phyloP scores from a whole-genome alignment of 1,140 invertebrate species.

The Trichomalopsis sarcophagae region DNA sequence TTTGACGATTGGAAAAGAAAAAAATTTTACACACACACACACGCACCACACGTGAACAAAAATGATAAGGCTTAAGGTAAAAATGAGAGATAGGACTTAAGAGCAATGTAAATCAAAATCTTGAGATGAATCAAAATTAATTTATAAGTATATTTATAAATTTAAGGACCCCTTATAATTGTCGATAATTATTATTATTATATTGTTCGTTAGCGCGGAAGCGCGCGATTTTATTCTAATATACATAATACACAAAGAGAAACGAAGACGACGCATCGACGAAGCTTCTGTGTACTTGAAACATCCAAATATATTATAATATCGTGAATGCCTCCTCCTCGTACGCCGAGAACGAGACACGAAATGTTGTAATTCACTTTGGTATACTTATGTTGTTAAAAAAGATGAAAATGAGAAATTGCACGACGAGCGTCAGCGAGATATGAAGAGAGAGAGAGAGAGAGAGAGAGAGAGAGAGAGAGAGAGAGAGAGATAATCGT shows the following conservation, averaged over 20 bases:
- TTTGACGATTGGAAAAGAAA: constrained; percentile 13
- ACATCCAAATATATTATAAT: not conserved
- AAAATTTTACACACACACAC: constrained; percentile 14
- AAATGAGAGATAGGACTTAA: constrained; percentile 56
- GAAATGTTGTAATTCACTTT: constrained; percentile 48
- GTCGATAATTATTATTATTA: constrained; percentile 60
- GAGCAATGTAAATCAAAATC: constrained; percentile 68
- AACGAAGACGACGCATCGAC: not conserved
- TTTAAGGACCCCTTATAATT: constrained; percentile 65
- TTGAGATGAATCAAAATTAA: constrained; percentile 73
- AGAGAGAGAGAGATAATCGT: not conserved
- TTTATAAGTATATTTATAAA: constrained; percentile 64
- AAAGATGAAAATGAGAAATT: constrained; percentile 37
- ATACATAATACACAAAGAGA: not conserved
- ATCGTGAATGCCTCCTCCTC: not conserved
- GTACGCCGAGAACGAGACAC: constrained; percentile 23
- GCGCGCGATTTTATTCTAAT: constrained; percentile 39
- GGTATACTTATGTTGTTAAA: constrained; percentile 47
- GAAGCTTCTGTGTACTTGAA: constrained; percentile 48
- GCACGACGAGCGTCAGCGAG: constrained; percentile 21
- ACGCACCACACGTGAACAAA: not conserved
- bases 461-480: not conserved
- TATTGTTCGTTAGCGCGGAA: constrained; percentile 66
- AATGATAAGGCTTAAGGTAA: not conserved
- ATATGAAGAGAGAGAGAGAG: not conserved